Evolutionary conservation across 1,140 invertebrate species (phyloP).

Genomic region (Elymnias hypermnestra): DNA sequence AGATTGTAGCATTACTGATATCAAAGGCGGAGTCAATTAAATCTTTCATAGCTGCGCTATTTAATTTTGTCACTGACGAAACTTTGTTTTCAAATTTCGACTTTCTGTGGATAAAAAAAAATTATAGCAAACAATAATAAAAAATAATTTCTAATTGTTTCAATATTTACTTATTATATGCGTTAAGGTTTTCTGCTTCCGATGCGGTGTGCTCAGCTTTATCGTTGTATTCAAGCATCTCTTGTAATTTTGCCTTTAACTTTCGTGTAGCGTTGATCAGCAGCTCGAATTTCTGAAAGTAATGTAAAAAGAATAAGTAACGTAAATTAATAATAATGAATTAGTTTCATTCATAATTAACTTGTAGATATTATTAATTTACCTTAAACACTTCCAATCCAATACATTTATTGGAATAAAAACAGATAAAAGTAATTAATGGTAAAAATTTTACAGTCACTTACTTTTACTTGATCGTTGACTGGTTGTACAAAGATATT

Average conservation of each 20-base stretch:
- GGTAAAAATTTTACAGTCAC: too few species aligned
- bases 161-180: slow-evolving; percentile 65
- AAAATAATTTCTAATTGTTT: too few species aligned
- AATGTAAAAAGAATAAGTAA: too few species aligned
- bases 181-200: slow-evolving; percentile 80
- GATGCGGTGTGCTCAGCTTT: slow-evolving; percentile 78
- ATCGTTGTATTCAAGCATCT: slow-evolving; percentile 82
- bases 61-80: slow-evolving; percentile 49
- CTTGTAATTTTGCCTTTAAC: slow-evolving; percentile 82
- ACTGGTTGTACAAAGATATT: slow-evolving; percentile 81
- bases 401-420: slow-evolving; percentile 5
- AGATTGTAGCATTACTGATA: slow-evolving; percentile 59
- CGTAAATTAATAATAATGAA: too few species aligned
- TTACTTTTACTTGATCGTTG: slow-evolving; percentile 75
- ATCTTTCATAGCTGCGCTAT: slow-evolving; percentile 53
- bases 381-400: too few species aligned
- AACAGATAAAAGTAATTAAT: background rate
- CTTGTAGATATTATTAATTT: too few species aligned
- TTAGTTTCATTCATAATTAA: too few species aligned
- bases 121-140: too few species aligned
- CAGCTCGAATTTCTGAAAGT: slow-evolving; percentile 56
- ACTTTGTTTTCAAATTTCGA: slow-evolving; percentile 63
- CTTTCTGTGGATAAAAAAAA: slow-evolving; percentile 28
- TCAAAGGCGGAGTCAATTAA: slow-evolving; percentile 69
- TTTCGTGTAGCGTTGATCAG: slow-evolving; percentile 78